Percentiles rank a stretch among this genome's conserved stretches.
phyloP scores from a whole-genome alignment of 2,888 invertebrate genomes.

The Caenorhabditis zanzibari region DNA sequence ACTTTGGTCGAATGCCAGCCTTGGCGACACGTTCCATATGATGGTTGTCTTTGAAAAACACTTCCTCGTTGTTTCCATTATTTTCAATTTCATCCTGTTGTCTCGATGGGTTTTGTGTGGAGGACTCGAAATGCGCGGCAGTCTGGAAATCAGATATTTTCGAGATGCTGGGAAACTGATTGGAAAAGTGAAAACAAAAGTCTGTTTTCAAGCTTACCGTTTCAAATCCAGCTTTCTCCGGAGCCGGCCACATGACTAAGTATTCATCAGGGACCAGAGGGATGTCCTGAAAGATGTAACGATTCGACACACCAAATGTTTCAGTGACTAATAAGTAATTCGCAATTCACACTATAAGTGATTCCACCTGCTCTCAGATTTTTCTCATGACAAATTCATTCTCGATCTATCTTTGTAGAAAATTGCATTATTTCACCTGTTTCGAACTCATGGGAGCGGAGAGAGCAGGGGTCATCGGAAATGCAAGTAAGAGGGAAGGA shows the following conservation, averaged over 20 bases:
- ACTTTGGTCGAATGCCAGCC: slow-evolving; percentile 59
- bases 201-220: slow-evolving; percentile 9
- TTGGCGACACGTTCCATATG: slow-evolving; percentile 64
- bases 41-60: slow-evolving; percentile 24
- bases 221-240: slow-evolving; percentile 3
- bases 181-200: not conserved
- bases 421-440: slow-evolving; percentile 21
- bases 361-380: slow-evolving; percentile 19
- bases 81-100: slow-evolving; percentile 21
- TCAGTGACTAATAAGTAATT: not conserved
- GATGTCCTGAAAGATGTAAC: slow-evolving; percentile 29
- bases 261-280: slow-evolving; percentile 46
- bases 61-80: slow-evolving; percentile 19
- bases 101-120: slow-evolving; percentile 2
- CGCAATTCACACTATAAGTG: slow-evolving; percentile 13
- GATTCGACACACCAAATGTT: not conserved
- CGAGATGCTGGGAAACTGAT: not conserved
- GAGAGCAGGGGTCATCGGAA: slow-evolving; percentile 7
- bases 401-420: slow-evolving; percentile 9
- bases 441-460: slow-evolving; percentile 24
- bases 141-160: slow-evolving; percentile 37
- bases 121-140: not conserved
- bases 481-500: not conserved
- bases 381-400: slow-evolving; percentile 37
- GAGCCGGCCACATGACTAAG: slow-evolving; percentile 47